Evolutionary conservation across 2,797 vertebrate genomes (phyloP), one percentile per base, ranked within the genome.

Genomic region (Octomys mimax): DNA sequence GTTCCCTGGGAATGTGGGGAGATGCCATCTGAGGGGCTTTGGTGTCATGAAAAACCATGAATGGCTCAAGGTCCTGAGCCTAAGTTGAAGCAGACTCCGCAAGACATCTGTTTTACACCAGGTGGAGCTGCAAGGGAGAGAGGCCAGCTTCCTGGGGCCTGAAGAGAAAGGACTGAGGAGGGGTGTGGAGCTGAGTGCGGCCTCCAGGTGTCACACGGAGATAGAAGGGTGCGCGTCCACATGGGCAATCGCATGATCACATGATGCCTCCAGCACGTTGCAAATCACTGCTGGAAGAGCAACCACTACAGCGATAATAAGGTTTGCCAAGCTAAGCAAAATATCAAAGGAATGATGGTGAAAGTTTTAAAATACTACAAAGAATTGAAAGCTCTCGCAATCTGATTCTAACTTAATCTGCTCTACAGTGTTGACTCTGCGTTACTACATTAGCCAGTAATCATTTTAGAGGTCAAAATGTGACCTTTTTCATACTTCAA

Each of bases 391-490:
- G 89, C 54, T 62, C 24, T 31, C 12, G 13, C 73, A 42, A 75
- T 71, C 85, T 92, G 4, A 70, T 64, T 93, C 87, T 95, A 62
- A 68, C 19, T 87, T 62, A 16, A 61, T 92, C 70, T 83, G 21
- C 59, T 70, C 31, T 57, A 33, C 21, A 31, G 1, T 66, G 28
- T 64, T 81, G 81, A 75, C 16, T 46, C 68, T 24, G 28, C 8
- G 71, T 82, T 90, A 68, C n/a, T 77, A 80, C 92, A 77, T 59
- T 54, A 92, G 36, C n/a, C 61, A 21, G 62, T 71, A 81, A 93
- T 94, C 94, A 93, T 90, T 90, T 94, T 88, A 24, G 11, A 92
- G 88, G 62, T 86, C 73, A 96, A 78, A 87, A 90, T 93, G 66
- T 92, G 28, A 59, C 82, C 82, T 88, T 46, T 90, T 46, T 49